Percentiles rank a stretch among this genome's conserved stretches.
Evolutionary conservation across 2,888 invertebrate species (phyloP).

Genomic region (Troides helena): DNA sequence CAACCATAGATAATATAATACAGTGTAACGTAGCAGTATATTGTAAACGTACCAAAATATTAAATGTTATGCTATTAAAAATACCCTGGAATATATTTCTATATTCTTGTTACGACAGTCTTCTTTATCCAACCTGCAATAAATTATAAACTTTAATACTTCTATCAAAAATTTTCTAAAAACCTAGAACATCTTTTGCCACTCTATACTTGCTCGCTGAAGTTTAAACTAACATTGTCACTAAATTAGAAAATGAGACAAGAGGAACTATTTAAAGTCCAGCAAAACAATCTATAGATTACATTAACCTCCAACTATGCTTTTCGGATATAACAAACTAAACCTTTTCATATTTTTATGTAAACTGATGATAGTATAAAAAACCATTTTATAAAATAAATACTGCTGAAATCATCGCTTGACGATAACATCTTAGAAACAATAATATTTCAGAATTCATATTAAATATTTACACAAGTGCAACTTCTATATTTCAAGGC

Average conservation of each 20-base stretch:
- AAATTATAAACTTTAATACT: too few species aligned
- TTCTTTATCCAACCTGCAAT: too few species aligned
- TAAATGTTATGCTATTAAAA: too few species aligned
- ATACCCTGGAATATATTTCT: too few species aligned
- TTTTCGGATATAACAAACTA: too few species aligned
- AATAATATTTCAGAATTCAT: conserved; percentile 1
- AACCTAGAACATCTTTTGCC: background rate
- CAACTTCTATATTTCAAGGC: conserved; percentile 1
- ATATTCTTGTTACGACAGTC: too few species aligned
- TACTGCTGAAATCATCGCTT: conserved; percentile 3
- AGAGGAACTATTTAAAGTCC: background rate
- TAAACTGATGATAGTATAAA: background rate
- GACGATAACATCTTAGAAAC: background rate
- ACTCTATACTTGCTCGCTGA: background rate
- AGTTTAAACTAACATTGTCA: background rate
- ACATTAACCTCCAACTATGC: too few species aligned
- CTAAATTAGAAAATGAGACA: background rate
- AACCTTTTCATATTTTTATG: too few species aligned
- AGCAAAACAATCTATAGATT: background rate
- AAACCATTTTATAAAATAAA: background rate
- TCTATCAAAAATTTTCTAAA: too few species aligned
- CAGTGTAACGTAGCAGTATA: too few species aligned
- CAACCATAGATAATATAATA: too few species aligned
- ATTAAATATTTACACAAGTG: conserved; percentile 21
- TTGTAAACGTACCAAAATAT: too few species aligned